Evolutionary conservation across 2,113 vertebrate genomes (phyloP), one percentile per base, ranked within the genome.

Genomic region (Neogobius melanostomus): DNA sequence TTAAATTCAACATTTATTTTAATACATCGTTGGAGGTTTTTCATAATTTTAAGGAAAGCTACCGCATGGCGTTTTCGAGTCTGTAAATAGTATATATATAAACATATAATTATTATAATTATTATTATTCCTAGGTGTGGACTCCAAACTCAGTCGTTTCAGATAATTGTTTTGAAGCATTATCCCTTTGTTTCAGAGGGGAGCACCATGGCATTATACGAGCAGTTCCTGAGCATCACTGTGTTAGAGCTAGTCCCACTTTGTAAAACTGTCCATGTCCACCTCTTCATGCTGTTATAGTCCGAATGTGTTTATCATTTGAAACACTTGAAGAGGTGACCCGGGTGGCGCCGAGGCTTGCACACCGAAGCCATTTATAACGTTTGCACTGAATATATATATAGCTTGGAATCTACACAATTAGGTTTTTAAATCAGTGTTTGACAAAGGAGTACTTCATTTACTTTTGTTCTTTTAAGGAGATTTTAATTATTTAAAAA

Each of bases 41-140:
- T 96, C 94, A 95, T 95, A 94, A 96, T 98, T 97, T 96, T 95
- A 94, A 93, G 92, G 95, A 91, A 92, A 94, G 95, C 95, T 95
- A 93, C 94, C 94, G 96, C 96, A 97, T 97, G 96, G 94, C 92
- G 90, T 97, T 93, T 96, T 95, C 95, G 94, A 92, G 93, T 96
- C 94, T 98, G 97, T 98, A 99, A 97, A 98, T 98, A 96, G 94
- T 94, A 95, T 96, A 95, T 96, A 95, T 94, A 95, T 95, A 94
- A 87, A 93, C 87, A 93, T 90, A 93, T 89, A 91, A 92, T 91
- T 89, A 92, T 92, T 86, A 92, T 92, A 83, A 92, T 92, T 89
- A 91, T 92, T 88, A 92, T 93, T 92, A 95, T 95, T 95, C 94
- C 95, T 95, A 93, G 92, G 92, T 94, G 95, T 98, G 95, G 95